phyloP scores from a whole-genome alignment of 2,797 vertebrate genomes.

The Pipistrellus pygmaeus region DNA sequence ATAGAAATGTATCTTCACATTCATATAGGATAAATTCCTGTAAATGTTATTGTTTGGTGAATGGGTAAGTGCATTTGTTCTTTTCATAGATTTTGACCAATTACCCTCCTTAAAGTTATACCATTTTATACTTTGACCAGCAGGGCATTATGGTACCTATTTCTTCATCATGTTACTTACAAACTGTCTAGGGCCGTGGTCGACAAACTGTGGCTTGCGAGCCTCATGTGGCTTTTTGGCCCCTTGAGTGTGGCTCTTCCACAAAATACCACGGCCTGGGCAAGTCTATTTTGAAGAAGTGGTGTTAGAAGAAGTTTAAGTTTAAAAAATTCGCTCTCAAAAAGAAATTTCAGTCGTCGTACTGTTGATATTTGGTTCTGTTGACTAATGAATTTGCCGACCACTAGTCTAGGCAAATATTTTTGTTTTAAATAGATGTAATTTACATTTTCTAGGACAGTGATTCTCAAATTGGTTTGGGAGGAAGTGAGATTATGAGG shows the following conservation, averaged over 20 bases:
- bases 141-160: not conserved
- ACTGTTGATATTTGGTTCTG: too few relatives aligned
- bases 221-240: too few relatives aligned
- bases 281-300: too few relatives aligned
- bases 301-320: too few relatives aligned
- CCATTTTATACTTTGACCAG: not conserved
- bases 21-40: not conserved
- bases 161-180: not conserved
- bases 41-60: constrained; percentile 37
- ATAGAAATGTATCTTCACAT: not conserved
- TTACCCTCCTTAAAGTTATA: not conserved
- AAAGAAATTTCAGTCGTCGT: too few relatives aligned
- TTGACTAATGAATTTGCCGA: too few relatives aligned
- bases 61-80: not conserved
- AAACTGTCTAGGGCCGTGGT: not conserved
- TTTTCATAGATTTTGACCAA: constrained; percentile 3
- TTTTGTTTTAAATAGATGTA: constrained; percentile 19
- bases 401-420: not conserved
- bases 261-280: too few relatives aligned
- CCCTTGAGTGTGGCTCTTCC: too few relatives aligned
- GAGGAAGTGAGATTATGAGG: not conserved
- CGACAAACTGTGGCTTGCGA: too few relatives aligned
- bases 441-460: constrained; percentile 6
- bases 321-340: too few relatives aligned
- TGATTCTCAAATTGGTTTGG: not conserved